Percentiles rank a stretch among this genome's conserved stretches.
These are phyloP conservation scores for Orientallactaga bullata DNA, from an alignment of 2,113 vertebrate species.

Conservation along the genomic window DNA sequence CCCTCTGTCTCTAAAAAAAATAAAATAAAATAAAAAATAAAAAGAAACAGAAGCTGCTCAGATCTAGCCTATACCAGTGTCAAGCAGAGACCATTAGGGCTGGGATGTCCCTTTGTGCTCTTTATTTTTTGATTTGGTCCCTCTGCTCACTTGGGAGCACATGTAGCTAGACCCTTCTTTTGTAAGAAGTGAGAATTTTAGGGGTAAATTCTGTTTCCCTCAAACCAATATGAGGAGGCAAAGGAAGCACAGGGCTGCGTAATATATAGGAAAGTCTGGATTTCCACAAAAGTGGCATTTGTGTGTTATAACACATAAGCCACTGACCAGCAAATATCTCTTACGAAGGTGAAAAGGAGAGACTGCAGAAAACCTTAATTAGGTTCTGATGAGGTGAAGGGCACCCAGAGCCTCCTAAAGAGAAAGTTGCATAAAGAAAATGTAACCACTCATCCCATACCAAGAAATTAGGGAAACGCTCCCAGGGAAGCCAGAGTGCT, in stretches of 20 bases:
- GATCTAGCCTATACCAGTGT: not conserved
- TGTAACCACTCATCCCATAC: not conserved
- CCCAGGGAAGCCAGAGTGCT: not conserved
- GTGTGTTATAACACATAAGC: not conserved
- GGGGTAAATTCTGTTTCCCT: not conserved
- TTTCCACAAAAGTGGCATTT: not conserved
- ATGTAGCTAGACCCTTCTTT: rapidly evolving
- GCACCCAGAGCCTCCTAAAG: not conserved
- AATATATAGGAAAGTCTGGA: not conserved
- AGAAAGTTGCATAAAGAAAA: not conserved
- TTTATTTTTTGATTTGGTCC: too few relatives aligned
- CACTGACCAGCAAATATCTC: not conserved
- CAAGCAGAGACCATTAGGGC: not conserved
- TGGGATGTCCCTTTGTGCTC: not conserved
- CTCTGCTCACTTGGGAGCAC: not conserved
- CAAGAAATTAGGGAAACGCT: not conserved
- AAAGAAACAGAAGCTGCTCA: not conserved
- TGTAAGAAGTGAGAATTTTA: not conserved
- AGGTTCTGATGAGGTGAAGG: not conserved
- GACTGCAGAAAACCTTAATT: not conserved
- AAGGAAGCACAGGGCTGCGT: not conserved
- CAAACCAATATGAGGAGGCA: not conserved
- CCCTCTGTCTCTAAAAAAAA: too few relatives aligned
- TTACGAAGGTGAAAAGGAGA: not conserved
- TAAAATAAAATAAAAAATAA: too few relatives aligned